A percentile compares a stretch with the other conserved stretches of the same genome.
Conservation (phyloP, 2,797 vertebrate species). For the Sebastes wilsoni region DNA sequence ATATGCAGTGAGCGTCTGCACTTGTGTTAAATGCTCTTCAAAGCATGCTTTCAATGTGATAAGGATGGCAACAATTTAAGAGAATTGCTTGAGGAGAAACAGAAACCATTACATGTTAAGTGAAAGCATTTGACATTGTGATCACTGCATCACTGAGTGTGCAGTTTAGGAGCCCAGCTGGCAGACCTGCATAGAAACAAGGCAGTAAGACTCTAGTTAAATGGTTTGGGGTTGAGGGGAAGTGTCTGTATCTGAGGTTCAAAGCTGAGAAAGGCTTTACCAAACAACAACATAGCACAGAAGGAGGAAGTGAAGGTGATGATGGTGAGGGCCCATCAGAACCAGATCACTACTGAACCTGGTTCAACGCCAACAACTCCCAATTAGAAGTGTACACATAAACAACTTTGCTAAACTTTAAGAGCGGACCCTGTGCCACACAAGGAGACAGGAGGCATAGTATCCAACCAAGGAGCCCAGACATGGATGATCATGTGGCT, state of each 20-base stretch:
- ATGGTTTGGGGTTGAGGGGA: not conserved
- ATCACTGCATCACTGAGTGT: not conserved
- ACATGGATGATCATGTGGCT: not conserved
- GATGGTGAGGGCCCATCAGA: not conserved
- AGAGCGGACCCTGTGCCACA: not conserved
- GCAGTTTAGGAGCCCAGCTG: not conserved
- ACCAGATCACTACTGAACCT: not conserved
- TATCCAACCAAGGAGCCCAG: not conserved
- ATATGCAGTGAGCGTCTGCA: not conserved
- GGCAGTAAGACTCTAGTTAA: not conserved
- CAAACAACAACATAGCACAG: not conserved
- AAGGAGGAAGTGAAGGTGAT: not conserved
- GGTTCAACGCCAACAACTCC: not conserved
- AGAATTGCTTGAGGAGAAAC: not conserved
- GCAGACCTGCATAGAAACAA: not conserved
- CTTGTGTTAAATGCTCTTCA: not conserved
- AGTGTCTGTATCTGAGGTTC: too few species aligned
- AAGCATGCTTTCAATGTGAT: not conserved
- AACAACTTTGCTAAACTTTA: fast-evolving
- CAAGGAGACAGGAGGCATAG: not conserved
- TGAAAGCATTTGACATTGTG: not conserved
- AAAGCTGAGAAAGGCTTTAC: not conserved
- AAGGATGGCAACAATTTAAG: not conserved
- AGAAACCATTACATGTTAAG: not conserved
- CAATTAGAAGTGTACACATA: not conserved